Base-by-base conservation (phyloP, 1,140 invertebrate genomes). In the Bursaphelenchus mucronatus region DNA sequence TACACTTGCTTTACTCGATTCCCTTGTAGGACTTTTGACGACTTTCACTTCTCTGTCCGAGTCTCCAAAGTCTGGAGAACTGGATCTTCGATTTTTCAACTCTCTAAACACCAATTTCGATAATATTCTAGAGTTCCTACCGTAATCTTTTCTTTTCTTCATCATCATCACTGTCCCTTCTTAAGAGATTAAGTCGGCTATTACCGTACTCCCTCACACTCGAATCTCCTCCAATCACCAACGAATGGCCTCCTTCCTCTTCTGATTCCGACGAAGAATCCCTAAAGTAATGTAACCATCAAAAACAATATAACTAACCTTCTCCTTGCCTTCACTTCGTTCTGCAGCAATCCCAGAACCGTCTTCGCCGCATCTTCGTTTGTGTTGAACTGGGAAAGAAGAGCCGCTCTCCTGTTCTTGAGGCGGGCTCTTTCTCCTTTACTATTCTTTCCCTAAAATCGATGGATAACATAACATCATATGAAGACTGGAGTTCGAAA, bases 331-430 rank as follows among this genome's bases (percentile, higher is more conserved):
- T 30, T 30, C 30, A 30, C 30, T 30, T 30, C 30, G 2, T 30
- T 30, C 30, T 30, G 30, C 30, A 30, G 5, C 5, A 30, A 30
- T 30, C 70, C 61, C n/a, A 73, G 51, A 30, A 79, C 59, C 50
- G 74, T 67, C 7, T 68, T 75, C 30, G 74, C 76, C n/a, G 78
- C 76, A 9, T 77, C 77, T 53, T 79, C 76, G 52, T 74, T 68
- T 40, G 78, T 61, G 47, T 66, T 59, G 30, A 71, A 55, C 44
- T 49, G 40, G 11, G 68, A 69, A 17, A 79, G 45, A 43, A 79
- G 76, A 50, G 64, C 50, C 46, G 70, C 70, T 11, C 76, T 50
- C 57, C 66, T 63, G 47, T 66, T 49, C 55, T 79, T 79, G 8
- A 78, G 68, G 13, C 66, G 21, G 10, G 64, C 62, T 55, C 76